phyloP scores from a whole-genome alignment of 2,113 vertebrate genomes.

The Megalops atlanticus region DNA sequence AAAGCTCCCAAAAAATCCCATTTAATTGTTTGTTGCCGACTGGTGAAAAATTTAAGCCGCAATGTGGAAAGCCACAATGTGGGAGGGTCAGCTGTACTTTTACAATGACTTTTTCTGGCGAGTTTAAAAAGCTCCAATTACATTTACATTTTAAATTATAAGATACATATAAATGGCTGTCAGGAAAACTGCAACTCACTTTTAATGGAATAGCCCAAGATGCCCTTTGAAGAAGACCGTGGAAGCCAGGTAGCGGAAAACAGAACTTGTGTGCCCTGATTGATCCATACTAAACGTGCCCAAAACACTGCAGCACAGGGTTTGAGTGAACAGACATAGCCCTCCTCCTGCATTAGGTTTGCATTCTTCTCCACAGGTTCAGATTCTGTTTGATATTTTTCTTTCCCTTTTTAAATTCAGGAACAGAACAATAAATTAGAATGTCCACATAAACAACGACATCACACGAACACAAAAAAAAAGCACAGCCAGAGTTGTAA shows the following conservation, averaged over 20 bases:
- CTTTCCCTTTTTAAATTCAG: constrained; percentile 38
- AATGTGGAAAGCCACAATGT: too few relatives aligned
- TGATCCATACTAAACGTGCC: background rate
- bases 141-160: background rate
- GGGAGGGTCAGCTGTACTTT: too few relatives aligned
- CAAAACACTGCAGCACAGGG: background rate
- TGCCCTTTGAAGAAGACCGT: background rate
- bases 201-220: background rate
- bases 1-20: too few relatives aligned
- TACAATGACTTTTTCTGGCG: too few relatives aligned
- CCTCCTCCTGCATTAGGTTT: background rate
- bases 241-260: background rate
- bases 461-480: constrained; percentile 31
- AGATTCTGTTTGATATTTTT: background rate
- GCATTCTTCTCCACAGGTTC: background rate
- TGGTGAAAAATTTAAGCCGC: too few relatives aligned
- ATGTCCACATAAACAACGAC: constrained; percentile 40
- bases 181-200: background rate
- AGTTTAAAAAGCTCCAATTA: constrained; percentile 4
- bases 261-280: background rate
- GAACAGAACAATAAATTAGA: constrained; percentile 42
- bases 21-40: too few relatives aligned
- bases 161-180: background rate
- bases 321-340: background rate
- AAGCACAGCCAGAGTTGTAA: background rate